phyloP scores from a whole-genome alignment of 2,797 vertebrate species.

The Trichosurus vulpecula region DNA sequence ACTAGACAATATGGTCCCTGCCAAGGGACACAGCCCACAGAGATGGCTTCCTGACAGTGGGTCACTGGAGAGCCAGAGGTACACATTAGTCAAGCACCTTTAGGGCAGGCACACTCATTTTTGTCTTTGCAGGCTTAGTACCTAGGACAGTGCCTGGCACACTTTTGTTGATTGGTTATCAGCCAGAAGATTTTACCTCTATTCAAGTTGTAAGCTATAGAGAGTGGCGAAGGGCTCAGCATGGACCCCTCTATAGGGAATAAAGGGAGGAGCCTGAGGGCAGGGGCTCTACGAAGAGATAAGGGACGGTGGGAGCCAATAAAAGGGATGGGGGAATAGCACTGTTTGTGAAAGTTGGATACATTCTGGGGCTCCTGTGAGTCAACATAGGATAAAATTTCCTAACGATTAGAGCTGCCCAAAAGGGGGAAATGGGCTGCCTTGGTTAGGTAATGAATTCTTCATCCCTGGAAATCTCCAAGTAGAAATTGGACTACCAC shows the following conservation, averaged over 20 bases:
- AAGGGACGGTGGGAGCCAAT: background rate
- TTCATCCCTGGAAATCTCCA: background rate
- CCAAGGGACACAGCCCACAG: background rate
- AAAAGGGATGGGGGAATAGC: background rate
- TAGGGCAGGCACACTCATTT: background rate
- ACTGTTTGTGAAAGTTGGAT: background rate
- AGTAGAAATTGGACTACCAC: background rate
- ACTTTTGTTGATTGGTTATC: background rate
- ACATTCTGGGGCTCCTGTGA: background rate
- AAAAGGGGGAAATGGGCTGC: background rate
- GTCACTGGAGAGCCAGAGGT: background rate
- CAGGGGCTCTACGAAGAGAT: background rate
- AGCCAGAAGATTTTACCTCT: background rate
- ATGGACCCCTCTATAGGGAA: background rate
- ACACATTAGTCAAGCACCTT: background rate
- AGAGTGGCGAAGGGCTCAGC: background rate
- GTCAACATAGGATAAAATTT: background rate
- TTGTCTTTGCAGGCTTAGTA: background rate
- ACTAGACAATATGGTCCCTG: background rate
- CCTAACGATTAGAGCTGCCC: background rate
- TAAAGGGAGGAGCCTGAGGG: background rate
- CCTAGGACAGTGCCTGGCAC: background rate
- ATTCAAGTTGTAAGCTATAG: background rate
- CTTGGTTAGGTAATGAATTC: background rate
- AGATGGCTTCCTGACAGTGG: background rate